These are phyloP conservation scores for Zaprionus davidi DNA, from an alignment of 1,140 invertebrate species.

Conservation along the genomic window DNA sequence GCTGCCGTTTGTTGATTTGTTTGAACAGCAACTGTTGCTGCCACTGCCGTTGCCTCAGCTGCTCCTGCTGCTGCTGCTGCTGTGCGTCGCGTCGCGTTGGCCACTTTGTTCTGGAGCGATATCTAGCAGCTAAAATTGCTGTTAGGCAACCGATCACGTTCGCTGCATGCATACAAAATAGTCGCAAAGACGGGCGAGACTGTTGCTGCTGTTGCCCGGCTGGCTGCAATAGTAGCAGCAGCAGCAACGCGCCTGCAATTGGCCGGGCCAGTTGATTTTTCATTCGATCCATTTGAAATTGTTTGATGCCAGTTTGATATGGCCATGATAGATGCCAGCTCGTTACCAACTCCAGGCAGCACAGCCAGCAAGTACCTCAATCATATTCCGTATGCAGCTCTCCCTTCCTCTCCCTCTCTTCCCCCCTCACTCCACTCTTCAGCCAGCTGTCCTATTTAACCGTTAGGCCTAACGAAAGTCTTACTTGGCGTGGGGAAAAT, in stretches of 20 bases:
- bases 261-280: conserved; percentile 73
- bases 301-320: conserved; percentile 80
- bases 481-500: neutral
- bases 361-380: conserved; percentile 67
- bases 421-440: neutral
- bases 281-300: conserved; percentile 83
- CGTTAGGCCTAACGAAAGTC: conserved; percentile 12
- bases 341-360: conserved; percentile 57
- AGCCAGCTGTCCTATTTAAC: conserved; percentile 5
- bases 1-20: conserved; percentile 36
- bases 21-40: conserved; percentile 27
- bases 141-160: conserved; percentile 76
- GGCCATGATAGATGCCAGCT: conserved; percentile 77
- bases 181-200: conserved; percentile 35
- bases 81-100: conserved; percentile 57
- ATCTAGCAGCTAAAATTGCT: conserved; percentile 56
- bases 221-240: conserved; percentile 6
- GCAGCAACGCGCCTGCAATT: conserved; percentile 49
- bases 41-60: conserved; percentile 15
- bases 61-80: conserved; percentile 19
- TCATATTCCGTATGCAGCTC: conserved; percentile 61
- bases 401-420: neutral
- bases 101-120: conserved; percentile 78
- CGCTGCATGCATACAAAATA: conserved; percentile 78
- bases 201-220: neutral